phyloP scores from a whole-genome alignment of 2,888 invertebrate genomes.

The Synanthedon vespiformis region DNA sequence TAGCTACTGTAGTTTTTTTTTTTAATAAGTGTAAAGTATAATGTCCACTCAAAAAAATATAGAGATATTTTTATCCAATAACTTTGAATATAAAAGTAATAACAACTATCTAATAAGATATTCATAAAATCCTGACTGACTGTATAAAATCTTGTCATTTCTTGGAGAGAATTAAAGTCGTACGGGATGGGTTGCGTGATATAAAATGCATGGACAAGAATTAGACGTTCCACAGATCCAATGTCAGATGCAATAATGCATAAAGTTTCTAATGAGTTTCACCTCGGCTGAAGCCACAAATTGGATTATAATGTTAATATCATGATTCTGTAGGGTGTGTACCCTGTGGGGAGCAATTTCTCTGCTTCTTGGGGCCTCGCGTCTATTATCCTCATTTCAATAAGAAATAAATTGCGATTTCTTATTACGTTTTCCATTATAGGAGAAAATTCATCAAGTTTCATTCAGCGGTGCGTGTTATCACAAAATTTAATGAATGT shows the following conservation, averaged over 20 bases:
- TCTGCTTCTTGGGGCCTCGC: conserved; percentile 43
- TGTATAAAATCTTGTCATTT: conserved; percentile 35
- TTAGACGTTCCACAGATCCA: conserved; percentile 21
- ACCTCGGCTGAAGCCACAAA: conserved; percentile 52
- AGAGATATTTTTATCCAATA: too few species aligned
- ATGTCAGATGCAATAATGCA: conserved; percentile 59
- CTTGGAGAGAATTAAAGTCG: conserved; percentile 24
- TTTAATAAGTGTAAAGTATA: too few species aligned
- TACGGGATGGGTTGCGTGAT: conserved; percentile 23
- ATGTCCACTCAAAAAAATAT: too few species aligned
- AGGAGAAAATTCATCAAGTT: conserved; percentile 57
- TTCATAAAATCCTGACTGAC: too few species aligned
- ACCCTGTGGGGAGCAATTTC: conserved; percentile 48
- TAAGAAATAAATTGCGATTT: conserved; percentile 70
- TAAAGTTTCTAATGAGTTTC: conserved; percentile 60
- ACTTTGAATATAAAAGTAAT: too few species aligned
- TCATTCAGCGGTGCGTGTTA: conserved; percentile 47
- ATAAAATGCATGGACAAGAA: conserved; percentile 42
- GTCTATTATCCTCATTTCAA: conserved; percentile 67
- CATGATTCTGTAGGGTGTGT: conserved; percentile 39
- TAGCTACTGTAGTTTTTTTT: too few species aligned
- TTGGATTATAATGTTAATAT: conserved; percentile 68
- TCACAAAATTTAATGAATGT: conserved; percentile 49
- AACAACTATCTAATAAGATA: too few species aligned
- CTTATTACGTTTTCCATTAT: conserved; percentile 67